Conservation (phyloP, 2,113 vertebrate species). For the Chloebia gouldiae region DNA sequence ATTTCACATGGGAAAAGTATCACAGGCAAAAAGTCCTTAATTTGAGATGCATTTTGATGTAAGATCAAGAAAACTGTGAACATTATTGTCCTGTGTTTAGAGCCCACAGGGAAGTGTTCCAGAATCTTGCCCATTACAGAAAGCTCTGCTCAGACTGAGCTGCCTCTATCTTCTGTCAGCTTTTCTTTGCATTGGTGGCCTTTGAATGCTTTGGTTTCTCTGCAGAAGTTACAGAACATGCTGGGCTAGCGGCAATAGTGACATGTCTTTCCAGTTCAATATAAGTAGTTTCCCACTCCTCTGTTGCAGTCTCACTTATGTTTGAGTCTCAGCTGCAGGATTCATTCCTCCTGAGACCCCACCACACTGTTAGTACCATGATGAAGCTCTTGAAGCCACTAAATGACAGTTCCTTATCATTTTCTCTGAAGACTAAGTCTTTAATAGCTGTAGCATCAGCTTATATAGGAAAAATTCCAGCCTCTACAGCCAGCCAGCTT, state of each 20-base stretch:
- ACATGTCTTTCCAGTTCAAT: fast-evolving
- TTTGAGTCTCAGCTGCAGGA: neutral
- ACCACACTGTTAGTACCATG: neutral
- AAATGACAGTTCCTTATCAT: neutral
- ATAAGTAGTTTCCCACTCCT: neutral
- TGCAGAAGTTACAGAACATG: neutral
- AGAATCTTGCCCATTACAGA: neutral
- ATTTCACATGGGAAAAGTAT: neutral
- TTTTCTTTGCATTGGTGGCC: neutral
- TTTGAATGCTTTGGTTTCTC: neutral
- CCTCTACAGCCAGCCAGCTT: neutral
- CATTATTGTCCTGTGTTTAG: neutral
- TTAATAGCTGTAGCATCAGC: neutral
- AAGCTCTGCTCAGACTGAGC: neutral
- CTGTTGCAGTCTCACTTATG: fast-evolving
- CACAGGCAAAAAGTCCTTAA: neutral
- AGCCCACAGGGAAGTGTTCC: neutral
- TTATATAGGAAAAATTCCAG: neutral
- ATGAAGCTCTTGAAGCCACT: neutral
- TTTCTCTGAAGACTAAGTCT: neutral
- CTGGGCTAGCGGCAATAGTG: neutral
- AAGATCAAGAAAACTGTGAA: neutral
- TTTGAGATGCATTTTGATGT: neutral
- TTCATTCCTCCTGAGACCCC: neutral
- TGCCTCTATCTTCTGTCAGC: neutral